Evolutionary conservation across 2,113 vertebrate genomes (phyloP).

Genomic region (Burhinus oedicnemus): DNA sequence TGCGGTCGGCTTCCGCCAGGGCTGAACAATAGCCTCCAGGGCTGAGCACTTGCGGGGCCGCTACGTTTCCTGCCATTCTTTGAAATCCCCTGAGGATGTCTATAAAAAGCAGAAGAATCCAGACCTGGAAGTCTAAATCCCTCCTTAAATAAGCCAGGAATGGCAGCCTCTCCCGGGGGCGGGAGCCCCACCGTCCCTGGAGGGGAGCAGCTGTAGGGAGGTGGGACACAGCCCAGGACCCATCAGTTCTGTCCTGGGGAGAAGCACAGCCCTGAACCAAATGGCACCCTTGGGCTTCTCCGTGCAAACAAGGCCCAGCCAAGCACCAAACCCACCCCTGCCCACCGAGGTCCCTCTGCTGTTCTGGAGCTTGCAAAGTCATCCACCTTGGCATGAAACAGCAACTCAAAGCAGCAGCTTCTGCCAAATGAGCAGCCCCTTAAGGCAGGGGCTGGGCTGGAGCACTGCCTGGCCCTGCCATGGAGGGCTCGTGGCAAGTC

Average conservation of each 20-base stretch:
- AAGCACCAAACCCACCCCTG: neutral
- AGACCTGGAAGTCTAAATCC: neutral
- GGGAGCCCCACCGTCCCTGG: neutral
- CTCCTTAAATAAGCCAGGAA: neutral
- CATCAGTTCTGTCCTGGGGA: neutral
- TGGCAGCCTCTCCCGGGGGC: neutral
- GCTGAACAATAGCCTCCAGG: neutral
- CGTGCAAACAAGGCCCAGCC: neutral
- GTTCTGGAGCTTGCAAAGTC: neutral
- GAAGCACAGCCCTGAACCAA: neutral
- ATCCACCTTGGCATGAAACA: neutral
- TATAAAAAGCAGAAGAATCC: conserved; percentile 39
- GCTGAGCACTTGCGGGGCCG: neutral
- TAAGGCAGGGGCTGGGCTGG: neutral
- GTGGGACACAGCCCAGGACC: neutral
- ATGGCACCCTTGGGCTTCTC: neutral
- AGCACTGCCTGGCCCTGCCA: rapidly evolving
- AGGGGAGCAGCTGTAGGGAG: neutral
- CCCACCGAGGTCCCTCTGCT: neutral
- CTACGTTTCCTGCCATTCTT: conserved; percentile 41
- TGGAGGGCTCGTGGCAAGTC: rapidly evolving
- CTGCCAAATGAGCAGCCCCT: neutral
- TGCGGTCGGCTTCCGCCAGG: neutral
- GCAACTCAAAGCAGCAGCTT: neutral
- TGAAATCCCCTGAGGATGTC: neutral